Conservation (phyloP, 2,113 vertebrate genomes). For the Nematolebias whitei region DNA sequence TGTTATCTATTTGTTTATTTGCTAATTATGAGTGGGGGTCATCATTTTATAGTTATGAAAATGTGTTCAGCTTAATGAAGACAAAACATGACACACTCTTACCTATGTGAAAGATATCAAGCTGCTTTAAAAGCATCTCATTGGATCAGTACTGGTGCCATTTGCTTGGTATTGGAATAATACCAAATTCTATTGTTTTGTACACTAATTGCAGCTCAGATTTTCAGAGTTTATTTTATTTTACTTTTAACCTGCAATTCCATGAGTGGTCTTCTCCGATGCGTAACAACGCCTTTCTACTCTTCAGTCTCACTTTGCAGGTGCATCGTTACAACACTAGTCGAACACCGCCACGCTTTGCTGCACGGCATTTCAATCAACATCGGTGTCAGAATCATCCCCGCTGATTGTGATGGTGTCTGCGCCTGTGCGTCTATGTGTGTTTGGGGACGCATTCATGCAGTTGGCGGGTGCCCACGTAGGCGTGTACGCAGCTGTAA, state of each 20-base stretch:
- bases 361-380: constrained; percentile 61
- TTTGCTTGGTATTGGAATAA: too few species aligned
- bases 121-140: too few species aligned
- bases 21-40: too few species aligned
- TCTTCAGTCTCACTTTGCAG: constrained; percentile 48
- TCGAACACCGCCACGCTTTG: constrained; percentile 44
- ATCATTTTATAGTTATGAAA: too few species aligned
- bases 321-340: constrained; percentile 59
- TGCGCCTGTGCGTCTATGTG: constrained; percentile 11
- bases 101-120: too few species aligned
- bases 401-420: constrained; percentile 41
- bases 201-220: constrained; percentile 15
- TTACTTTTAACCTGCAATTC: constrained; percentile 10
- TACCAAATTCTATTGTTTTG: too few species aligned
- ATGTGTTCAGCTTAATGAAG: too few species aligned
- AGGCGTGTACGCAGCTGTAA: constrained; percentile 43
- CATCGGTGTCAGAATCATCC: constrained; percentile 57
- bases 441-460: constrained; percentile 12
- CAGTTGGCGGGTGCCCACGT: constrained; percentile 26
- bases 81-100: too few species aligned
- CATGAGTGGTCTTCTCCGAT: constrained; percentile 32
- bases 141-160: too few species aligned
- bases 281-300: constrained; percentile 52
- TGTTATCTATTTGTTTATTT: too few species aligned
- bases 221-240: too few species aligned